phyloP scores from a whole-genome alignment of 2,797 vertebrate species.

The Enteromius argenteus region DNA sequence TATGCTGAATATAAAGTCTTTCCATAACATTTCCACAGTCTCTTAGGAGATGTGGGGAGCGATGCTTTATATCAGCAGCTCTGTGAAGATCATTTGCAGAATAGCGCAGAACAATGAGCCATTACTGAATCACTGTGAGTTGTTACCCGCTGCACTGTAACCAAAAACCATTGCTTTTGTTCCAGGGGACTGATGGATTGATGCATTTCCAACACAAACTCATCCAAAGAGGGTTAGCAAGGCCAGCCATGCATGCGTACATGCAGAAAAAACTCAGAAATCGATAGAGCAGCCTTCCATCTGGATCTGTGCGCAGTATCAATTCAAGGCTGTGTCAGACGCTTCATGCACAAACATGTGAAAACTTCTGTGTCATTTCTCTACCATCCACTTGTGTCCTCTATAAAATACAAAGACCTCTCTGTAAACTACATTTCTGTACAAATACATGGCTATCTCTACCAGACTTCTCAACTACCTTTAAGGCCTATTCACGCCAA shows the following conservation, averaged over 20 bases:
- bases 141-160: constrained; percentile 1
- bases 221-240: neutral
- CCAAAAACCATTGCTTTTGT: constrained; percentile 13
- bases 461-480: neutral
- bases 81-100: constrained; percentile 28
- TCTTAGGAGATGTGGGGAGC: constrained; percentile 7
- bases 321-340: neutral
- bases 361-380: neutral
- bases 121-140: constrained; percentile 15
- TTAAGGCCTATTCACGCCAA: neutral
- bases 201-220: constrained; percentile 19
- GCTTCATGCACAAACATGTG: neutral
- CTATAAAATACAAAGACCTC: neutral
- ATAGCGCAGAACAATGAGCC: constrained; percentile 13
- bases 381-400: neutral
- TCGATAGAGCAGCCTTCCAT: constrained; percentile 35
- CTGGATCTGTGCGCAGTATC: neutral
- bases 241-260: neutral
- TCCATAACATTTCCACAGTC: neutral
- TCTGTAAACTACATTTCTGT: neutral
- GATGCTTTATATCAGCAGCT: constrained; percentile 15
- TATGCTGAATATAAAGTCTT: neutral
- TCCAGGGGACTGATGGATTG: neutral
- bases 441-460: neutral
- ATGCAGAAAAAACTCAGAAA: neutral